Evolutionary conservation across 2,797 vertebrate genomes (phyloP), one percentile per base, ranked within the genome.

Genomic region (Gallirallus australis): DNA sequence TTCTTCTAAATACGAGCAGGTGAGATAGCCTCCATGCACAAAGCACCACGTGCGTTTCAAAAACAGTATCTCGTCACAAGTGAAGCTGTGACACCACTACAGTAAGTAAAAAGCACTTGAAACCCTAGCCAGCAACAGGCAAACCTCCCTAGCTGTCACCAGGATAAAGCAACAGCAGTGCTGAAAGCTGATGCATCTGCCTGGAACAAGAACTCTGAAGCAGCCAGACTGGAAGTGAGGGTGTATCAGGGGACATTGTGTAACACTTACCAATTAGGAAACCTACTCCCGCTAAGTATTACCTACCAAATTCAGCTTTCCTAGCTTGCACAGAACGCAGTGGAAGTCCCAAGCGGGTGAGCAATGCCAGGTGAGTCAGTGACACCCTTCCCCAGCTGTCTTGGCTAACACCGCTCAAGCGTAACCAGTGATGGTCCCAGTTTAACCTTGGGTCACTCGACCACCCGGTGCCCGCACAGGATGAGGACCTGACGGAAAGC

Each of bases 291-390:
- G 23, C 61, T 40, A 47, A 69, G 16, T 1, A 9, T 5, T 47
- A 30, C 72, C 45, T 19, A 21, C 2, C 0, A 4, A 79, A 45
- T 5, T 16, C 48, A 54, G 48, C 53, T 19, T 25, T 57, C 35
- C 5, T 2, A 33, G 63, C 27, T 53, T 9, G 19, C 13, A 28
- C 33, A 35, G 73, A 68, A 23, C 0, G 7, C 79, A n/a, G 16
- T 0, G 0, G 3, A 31, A 84, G 47, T 0, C 45, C 16, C 27
- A 1, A 0, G 2, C 0, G 3, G 2, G 23, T 6, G 11, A 68
- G 37, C 15, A 12, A 25, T 1, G 6, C 15, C 15, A 12, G 39
- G 40, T 12, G n/a, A 12, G 47, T 48, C 39, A 25, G 12, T 1
- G 27, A 70, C 18, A 39, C 19, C 15, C 0, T 0, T 25, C 27